These are phyloP conservation scores for Aelia acuminata DNA, from an alignment of 2,888 invertebrate genomes.

Conservation along the genomic window DNA sequence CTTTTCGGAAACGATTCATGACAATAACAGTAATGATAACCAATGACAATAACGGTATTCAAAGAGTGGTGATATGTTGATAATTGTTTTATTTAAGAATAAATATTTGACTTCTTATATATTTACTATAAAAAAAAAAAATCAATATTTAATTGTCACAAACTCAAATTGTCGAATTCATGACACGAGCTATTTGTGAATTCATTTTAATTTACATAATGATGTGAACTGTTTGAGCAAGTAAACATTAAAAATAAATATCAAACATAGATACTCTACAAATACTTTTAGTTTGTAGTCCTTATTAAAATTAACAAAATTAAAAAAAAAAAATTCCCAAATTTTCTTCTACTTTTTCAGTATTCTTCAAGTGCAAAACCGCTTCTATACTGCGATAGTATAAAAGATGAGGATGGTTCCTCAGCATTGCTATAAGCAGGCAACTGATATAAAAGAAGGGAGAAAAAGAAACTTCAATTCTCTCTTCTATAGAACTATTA, in stretches of 20 bases:
- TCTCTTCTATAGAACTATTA: too few species aligned
- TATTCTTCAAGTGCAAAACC: too few species aligned
- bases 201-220: neutral
- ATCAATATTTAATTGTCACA: neutral
- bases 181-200: neutral
- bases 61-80: neutral
- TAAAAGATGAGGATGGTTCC: too few species aligned
- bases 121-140: neutral
- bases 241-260: neutral
- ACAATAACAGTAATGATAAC: too few species aligned
- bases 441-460: too few species aligned
- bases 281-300: neutral
- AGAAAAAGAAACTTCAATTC: too few species aligned
- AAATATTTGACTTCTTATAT: neutral
- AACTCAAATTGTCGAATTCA: neutral
- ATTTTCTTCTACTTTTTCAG: too few species aligned
- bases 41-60: neutral
- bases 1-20: neutral
- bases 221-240: neutral
- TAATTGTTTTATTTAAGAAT: neutral
- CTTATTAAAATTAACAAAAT: conserved; percentile 1
- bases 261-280: neutral
- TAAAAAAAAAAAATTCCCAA: too few species aligned
- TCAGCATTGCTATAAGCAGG: too few species aligned
- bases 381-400: too few species aligned